Evolutionary conservation across 2,888 invertebrate species (phyloP).

Genomic region (Andrena bicolor): DNA sequence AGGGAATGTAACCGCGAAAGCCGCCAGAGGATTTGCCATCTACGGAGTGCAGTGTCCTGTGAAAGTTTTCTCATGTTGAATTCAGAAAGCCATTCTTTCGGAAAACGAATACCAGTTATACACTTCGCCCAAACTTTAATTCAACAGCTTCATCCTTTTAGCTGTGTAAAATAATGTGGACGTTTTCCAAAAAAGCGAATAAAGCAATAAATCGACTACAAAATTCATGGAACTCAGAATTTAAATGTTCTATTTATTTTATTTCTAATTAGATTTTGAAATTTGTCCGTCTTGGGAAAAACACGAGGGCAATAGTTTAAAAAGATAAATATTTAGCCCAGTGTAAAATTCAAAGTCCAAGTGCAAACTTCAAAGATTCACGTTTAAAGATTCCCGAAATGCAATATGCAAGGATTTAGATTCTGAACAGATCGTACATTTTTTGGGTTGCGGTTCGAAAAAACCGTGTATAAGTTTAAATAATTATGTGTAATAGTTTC

Average conservation of each 20-base stretch:
- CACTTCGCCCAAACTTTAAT: constrained; percentile 34
- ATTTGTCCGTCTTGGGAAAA: too few relatives aligned
- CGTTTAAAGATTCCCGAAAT: too few relatives aligned
- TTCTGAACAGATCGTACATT: too few relatives aligned
- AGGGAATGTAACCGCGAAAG: constrained; percentile 55
- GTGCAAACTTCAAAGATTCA: too few relatives aligned
- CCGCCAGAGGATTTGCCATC: constrained; percentile 63
- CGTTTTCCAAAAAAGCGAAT: constrained; percentile 6
- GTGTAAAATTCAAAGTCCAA: too few relatives aligned
- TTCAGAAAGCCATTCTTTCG: constrained; percentile 52
- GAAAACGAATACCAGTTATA: constrained; percentile 27
- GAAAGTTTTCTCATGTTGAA: constrained; percentile 59
- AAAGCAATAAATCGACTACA: not conserved
- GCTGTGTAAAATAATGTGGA: not conserved
- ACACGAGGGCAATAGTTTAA: too few relatives aligned
- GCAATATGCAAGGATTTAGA: too few relatives aligned
- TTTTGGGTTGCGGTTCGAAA: too few relatives aligned
- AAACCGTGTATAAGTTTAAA: not conserved
- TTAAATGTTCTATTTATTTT: too few relatives aligned
- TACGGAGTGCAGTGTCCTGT: constrained; percentile 43
- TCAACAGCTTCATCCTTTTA: not conserved
- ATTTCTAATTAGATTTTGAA: too few relatives aligned
- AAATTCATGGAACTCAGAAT: too few relatives aligned
- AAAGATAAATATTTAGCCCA: too few relatives aligned
- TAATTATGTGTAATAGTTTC: not conserved